A percentile compares a stretch with the other conserved stretches of the same genome.
Evolutionary conservation across 1,140 invertebrate genomes (phyloP).

Genomic region (Yoshiicerus persimilis): DNA sequence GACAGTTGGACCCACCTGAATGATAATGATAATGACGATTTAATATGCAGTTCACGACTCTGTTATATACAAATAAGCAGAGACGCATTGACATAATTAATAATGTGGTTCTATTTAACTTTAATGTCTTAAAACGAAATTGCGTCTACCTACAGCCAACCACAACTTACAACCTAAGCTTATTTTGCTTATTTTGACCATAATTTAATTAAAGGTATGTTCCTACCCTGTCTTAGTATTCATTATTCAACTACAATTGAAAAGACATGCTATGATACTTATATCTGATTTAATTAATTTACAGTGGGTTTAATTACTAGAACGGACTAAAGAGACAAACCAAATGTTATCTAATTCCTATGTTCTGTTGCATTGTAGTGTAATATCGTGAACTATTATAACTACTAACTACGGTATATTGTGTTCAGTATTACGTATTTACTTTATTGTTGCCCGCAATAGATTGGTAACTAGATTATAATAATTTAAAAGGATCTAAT

Average conservation of each 20-base stretch:
- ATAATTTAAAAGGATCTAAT: constrained; percentile 27
- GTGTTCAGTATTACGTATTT: not conserved
- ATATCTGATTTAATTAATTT: not conserved
- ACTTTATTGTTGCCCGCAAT: not conserved
- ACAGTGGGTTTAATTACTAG: not conserved
- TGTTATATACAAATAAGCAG: not conserved
- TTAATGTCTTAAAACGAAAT: not conserved
- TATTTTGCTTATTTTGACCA: not conserved
- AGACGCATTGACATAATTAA: not conserved
- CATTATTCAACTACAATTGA: not conserved
- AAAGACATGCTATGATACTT: not conserved
- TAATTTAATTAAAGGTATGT: not conserved
- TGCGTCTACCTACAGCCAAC: no score
- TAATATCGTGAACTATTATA: no score
- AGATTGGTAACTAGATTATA: constrained; percentile 26
- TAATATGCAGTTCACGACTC: not conserved
- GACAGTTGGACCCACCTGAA: not conserved
- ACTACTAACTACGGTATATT: not conserved
- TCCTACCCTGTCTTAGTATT: not conserved
- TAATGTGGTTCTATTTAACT: not conserved
- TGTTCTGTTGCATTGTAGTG: no score
- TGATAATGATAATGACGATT: not conserved
- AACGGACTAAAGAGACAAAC: not conserved
- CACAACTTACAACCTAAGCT: not conserved
- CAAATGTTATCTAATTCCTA: no score